Percentiles rank a stretch among this genome's conserved stretches.
Evolutionary conservation across 1,140 invertebrate genomes (phyloP).

Genomic region (Cotesia typhae): DNA sequence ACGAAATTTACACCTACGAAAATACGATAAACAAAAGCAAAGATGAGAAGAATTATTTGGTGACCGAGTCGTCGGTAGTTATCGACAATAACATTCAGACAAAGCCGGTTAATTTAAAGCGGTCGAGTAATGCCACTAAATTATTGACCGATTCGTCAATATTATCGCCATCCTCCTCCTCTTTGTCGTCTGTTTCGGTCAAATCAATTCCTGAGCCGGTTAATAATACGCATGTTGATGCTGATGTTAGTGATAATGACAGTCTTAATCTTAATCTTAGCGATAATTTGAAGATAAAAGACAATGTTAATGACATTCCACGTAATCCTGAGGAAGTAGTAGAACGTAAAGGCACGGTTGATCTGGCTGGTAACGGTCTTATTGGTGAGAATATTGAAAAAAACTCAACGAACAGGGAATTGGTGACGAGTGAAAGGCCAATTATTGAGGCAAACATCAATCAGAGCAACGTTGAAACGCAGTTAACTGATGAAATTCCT

Average conservation of each 20-base stretch:
- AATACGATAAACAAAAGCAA: slow-evolving; percentile 53
- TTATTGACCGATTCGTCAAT: slow-evolving; percentile 19
- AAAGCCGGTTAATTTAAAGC: slow-evolving; percentile 44
- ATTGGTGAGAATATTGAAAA: slow-evolving; percentile 38
- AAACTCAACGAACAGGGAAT: slow-evolving; percentile 23
- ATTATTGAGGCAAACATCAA: slow-evolving; percentile 30
- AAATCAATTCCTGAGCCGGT: neutral
- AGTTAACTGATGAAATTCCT: no score
- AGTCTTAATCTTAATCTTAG: neutral
- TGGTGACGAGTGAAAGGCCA: neutral
- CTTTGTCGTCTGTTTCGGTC: slow-evolving; percentile 16
- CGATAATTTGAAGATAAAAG: slow-evolving; percentile 1
- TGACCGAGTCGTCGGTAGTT: slow-evolving; percentile 52
- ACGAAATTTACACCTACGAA: slow-evolving; percentile 49
- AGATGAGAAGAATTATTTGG: slow-evolving; percentile 45
- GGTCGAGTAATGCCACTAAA: slow-evolving; percentile 42
- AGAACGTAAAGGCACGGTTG: slow-evolving; percentile 34
- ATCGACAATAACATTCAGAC: slow-evolving; percentile 53
- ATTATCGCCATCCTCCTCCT: neutral
- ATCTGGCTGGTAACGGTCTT: slow-evolving; percentile 48
- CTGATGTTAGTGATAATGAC: no score
- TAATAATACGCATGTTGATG: neutral
- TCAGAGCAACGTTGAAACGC: slow-evolving; percentile 32
- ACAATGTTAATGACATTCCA: slow-evolving; percentile 25
- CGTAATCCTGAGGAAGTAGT: slow-evolving; percentile 29